phyloP scores from a whole-genome alignment of 1,140 invertebrate species.

The Heliconius congener region DNA sequence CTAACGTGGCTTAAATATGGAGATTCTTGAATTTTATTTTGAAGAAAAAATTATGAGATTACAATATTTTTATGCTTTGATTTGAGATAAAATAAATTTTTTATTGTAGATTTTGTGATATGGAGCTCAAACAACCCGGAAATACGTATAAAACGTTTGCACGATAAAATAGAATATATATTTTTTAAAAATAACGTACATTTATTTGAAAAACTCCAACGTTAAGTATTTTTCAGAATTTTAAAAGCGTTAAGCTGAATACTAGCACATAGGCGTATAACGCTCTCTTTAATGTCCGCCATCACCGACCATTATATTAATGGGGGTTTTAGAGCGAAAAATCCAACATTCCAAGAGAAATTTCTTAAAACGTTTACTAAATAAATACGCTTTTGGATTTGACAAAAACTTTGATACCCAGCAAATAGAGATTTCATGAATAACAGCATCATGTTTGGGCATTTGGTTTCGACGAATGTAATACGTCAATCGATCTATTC shows the following conservation, averaged over 20 bases:
- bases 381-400: background rate
- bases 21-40: no score
- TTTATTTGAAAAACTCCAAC: background rate
- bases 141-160: no score
- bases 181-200: background rate
- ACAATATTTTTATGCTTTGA: no score
- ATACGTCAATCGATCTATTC: no score
- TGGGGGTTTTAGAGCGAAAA: slow-evolving; percentile 7
- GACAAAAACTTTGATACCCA: background rate
- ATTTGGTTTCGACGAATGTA: no score
- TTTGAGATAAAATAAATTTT: no score
- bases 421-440: background rate
- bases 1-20: no score
- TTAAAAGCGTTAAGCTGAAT: slow-evolving; percentile 6
- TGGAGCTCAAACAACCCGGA: no score
- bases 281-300: slow-evolving; percentile 1
- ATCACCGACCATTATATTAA: background rate
- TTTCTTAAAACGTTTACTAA: background rate
- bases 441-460: no score
- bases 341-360: background rate
- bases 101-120: no score
- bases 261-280: slow-evolving; percentile 1
- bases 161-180: no score
- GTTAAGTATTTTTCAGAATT: background rate
- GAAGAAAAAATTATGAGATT: no score